These are phyloP conservation scores for Coelinius sp. DNA, from an alignment of 2,888 invertebrate species.

Conservation along the genomic window DNA sequence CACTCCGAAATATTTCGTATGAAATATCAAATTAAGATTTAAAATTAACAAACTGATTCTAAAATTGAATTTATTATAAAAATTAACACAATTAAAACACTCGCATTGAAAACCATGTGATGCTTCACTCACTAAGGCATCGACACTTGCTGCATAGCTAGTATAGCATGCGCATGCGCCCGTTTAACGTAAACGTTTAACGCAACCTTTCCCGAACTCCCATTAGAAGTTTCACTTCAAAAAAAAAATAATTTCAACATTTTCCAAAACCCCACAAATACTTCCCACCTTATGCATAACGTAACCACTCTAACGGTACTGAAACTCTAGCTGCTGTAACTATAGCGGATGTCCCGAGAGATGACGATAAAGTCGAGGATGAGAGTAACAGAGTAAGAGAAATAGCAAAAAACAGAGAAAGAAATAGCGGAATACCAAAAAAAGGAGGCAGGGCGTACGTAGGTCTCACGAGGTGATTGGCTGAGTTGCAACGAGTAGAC, in stretches of 20 bases:
- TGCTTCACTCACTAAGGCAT: no score
- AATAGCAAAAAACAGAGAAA: not conserved
- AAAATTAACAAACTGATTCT: no score
- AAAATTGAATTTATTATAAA: no score
- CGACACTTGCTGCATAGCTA: no score
- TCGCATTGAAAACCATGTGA: no score
- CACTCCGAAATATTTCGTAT: no score
- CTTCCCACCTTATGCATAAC: not conserved
- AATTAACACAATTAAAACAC: no score
- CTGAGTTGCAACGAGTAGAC: constrained; percentile 39
- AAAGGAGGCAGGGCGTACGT: constrained; percentile 59
- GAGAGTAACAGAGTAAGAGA: not conserved
- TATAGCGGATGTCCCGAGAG: constrained; percentile 53
- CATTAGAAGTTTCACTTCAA: not conserved
- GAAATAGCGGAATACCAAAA: not conserved
- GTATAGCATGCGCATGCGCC: no score
- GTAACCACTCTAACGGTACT: constrained; percentile 60
- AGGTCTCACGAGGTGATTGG: constrained; percentile 67
- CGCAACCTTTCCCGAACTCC: no score
- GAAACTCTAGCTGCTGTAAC: constrained; percentile 56
- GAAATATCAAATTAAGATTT: no score
- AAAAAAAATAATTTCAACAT: no score
- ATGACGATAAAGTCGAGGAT: constrained; percentile 20
- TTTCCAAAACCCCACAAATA: not conserved
- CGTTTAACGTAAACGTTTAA: no score